These are phyloP conservation scores for Aphelenchoides fujianensis DNA, from an alignment of 1,140 invertebrate species.

Conservation along the genomic window DNA sequence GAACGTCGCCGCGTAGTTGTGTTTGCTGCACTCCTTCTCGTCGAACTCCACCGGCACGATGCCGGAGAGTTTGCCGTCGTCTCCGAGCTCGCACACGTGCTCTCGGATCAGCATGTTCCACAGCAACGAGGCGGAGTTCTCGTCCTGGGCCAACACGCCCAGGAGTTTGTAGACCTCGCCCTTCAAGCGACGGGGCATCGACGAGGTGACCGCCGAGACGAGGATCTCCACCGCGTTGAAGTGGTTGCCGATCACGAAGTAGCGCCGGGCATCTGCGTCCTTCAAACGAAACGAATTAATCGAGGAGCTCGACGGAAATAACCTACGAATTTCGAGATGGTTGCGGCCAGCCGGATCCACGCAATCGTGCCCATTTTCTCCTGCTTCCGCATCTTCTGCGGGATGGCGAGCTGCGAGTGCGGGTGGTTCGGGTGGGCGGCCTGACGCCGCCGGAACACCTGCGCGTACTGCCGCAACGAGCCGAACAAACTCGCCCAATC, in stretches of 20 bases:
- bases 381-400: conserved; percentile 3
- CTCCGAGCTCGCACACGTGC: conserved; percentile 3
- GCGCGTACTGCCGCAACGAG: neutral
- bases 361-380: neutral
- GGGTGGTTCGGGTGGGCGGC: neutral
- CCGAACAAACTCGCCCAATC: conserved; percentile 14
- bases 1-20: neutral
- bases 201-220: neutral
- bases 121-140: neutral
- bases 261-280: conserved; percentile 16
- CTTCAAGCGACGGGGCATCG: neutral
- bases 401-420: neutral
- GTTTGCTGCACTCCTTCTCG: neutral
- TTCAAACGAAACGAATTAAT: conserved; percentile 2
- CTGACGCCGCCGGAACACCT: conserved; percentile 3
- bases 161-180: conserved; percentile 15
- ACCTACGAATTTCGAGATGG: neutral
- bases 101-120: conserved; percentile 10
- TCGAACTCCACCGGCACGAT: conserved; percentile 9
- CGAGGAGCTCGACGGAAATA: no score
- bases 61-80: neutral
- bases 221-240: conserved; percentile 18
- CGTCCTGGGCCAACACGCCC: conserved; percentile 10
- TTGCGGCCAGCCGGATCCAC: conserved; percentile 20
- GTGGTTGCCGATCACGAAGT: conserved; percentile 18